Conservation (phyloP, 2,113 vertebrate species). For the Syrmaticus mikado region DNA sequence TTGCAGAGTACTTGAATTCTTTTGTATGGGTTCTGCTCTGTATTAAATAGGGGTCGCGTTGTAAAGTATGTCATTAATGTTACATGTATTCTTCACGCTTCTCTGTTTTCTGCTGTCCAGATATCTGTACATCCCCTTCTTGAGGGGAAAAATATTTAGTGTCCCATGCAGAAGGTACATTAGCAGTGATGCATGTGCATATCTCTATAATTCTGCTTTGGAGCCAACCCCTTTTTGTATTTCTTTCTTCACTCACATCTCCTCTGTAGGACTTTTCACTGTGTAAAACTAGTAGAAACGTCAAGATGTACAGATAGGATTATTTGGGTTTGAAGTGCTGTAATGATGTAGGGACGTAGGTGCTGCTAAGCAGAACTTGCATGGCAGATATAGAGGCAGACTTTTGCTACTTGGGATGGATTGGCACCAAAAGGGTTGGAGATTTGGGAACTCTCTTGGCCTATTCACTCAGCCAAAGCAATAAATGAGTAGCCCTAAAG, state of each 20-base stretch:
- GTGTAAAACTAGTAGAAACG: neutral
- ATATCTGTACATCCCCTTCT: neutral
- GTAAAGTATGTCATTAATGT: constrained; percentile 71
- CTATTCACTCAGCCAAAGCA: constrained; percentile 4
- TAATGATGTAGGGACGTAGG: neutral
- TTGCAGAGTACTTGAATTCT: constrained; percentile 75
- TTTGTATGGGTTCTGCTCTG: constrained; percentile 65
- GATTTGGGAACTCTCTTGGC: neutral
- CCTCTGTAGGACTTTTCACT: neutral
- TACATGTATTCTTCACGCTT: neutral
- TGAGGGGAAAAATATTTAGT: neutral
- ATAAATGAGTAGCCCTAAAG: neutral
- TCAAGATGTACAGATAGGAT: neutral
- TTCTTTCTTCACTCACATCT: neutral
- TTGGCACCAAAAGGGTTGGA: neutral
- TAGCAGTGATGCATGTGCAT: neutral
- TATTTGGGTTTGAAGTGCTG: neutral
- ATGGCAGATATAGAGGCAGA: neutral
- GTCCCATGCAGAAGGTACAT: neutral
- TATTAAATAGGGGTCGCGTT: constrained; percentile 80
- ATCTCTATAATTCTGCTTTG: neutral
- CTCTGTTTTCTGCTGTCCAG: neutral
- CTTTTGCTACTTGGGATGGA: neutral
- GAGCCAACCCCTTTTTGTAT: neutral
- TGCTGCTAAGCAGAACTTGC: neutral